Conservation (phyloP, 2,888 invertebrate genomes). For the Micropterix aruncella region DNA sequence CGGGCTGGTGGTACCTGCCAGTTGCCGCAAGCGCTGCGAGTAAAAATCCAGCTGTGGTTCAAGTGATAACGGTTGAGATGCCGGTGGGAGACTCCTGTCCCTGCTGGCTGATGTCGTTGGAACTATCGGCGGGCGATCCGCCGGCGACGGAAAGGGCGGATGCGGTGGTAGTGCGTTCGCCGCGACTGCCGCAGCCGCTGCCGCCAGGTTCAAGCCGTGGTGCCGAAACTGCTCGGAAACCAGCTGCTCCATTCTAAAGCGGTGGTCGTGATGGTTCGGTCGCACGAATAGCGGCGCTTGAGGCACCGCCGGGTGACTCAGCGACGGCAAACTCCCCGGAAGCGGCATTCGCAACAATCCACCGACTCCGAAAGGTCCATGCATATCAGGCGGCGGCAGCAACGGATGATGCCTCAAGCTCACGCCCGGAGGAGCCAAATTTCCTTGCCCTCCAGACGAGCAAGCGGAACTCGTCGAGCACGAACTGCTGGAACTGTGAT, state of each 20-base stretch:
- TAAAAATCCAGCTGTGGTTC: constrained; percentile 97
- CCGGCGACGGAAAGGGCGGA: constrained; percentile 45
- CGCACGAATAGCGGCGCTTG: constrained; percentile 62
- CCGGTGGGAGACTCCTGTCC: constrained; percentile 29
- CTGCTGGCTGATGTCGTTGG: constrained; percentile 37
- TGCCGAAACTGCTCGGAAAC: constrained; percentile 73
- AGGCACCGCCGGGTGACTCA: constrained; percentile 55
- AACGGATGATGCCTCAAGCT: constrained; percentile 52
- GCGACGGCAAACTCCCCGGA: constrained; percentile 45
- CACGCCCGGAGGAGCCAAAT: constrained; percentile 43
- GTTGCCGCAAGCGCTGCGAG: constrained; percentile 97
- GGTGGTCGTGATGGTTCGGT: constrained; percentile 63
- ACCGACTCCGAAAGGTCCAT: constrained; percentile 61
- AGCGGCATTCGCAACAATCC: constrained; percentile 62
- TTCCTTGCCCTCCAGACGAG: constrained; percentile 38
- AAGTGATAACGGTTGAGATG: constrained; percentile 53
- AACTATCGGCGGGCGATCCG: constrained; percentile 39
- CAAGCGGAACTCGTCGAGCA: constrained; percentile 35
- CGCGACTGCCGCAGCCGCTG: constrained; percentile 57
- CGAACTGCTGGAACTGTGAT: constrained; percentile 39
- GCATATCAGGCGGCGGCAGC: constrained; percentile 57
- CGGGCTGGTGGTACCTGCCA: constrained; percentile 92
- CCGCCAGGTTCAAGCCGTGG: constrained; percentile 63
- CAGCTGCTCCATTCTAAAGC: constrained; percentile 72
- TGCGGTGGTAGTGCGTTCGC: constrained; percentile 47